phyloP scores from a whole-genome alignment of 2,888 invertebrate genomes.

The Drosophila longiperda region DNA sequence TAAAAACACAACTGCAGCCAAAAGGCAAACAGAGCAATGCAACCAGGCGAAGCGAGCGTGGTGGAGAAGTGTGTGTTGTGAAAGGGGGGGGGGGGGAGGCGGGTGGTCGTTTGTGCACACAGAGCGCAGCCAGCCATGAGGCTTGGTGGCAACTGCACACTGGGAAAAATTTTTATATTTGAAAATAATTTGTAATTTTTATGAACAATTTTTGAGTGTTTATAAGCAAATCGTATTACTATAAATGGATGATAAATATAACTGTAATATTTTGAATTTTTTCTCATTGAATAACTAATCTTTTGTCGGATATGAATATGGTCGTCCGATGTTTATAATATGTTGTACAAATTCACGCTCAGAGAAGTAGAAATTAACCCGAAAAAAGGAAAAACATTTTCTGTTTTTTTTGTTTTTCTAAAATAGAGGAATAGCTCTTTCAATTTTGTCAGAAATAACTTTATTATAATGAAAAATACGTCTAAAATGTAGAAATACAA shows the following conservation, averaged over 20 bases:
- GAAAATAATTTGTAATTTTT: neutral
- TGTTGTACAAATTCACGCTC: neutral
- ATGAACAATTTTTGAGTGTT: neutral
- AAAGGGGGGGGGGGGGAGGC: rapidly evolving
- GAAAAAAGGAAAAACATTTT: neutral
- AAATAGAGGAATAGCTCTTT: neutral
- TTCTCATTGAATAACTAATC: neutral
- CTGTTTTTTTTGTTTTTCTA: neutral
- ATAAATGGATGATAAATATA: neutral
- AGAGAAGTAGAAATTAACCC: neutral
- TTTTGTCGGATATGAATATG: no score
- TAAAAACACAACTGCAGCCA: constrained; percentile 52
- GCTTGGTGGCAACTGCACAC: constrained; percentile 25
- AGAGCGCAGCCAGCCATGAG: constrained; percentile 5
- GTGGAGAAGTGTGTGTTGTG: no score
- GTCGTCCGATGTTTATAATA: neutral
- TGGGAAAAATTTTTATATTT: neutral
- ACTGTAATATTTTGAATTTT: neutral
- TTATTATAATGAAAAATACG: neutral
- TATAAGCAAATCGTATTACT: neutral
- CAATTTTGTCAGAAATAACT: neutral
- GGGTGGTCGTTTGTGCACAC: neutral
- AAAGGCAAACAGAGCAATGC: constrained; percentile 51
- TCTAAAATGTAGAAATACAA: neutral
- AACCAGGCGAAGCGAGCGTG: neutral